Base-by-base conservation (phyloP, 2,888 invertebrate species). In the Netelia fuscicornis region DNA sequence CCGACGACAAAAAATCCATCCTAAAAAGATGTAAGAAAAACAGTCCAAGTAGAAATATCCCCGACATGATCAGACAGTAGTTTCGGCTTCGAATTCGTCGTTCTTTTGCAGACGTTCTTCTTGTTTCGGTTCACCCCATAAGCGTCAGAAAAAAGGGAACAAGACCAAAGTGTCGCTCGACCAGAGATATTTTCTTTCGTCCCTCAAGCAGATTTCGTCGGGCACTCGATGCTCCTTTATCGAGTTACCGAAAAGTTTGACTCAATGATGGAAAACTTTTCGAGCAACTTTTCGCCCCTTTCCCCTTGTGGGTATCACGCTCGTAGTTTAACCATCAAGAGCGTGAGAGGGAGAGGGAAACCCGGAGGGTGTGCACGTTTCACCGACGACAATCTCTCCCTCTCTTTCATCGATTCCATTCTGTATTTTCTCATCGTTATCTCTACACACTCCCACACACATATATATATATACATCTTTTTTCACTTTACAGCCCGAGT, bases 1-100 rank as follows among this genome's bases (percentile, higher is more conserved):
- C 10, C 0, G 9, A 58, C 20, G 20, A 58, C 10, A 37, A 20
- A 58, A 48, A 23, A 10, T 23, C 20, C 20, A 1, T 58, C 58
- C 9, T 58, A 20, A 58, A 20, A 58, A 20, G 10, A 58, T 17
- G 23, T 20, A 5, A 20, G 17, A 58, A 20, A 58, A 58, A 5
- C 10, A 6, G 20, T 8, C 20, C 8, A 58, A 90, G 90, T 78
- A 89, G 89, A 84, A 92, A 92, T 81, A 92, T 91, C 85, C 89
- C 89, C 65, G 91, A 91, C 67, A 81, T 88, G 83, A 87, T 90
- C 70, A 67, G 70, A n/a, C 79, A n/a, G 13, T 42, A 58, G 23
- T 71, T 5, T 20, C 58, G 42, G 58, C 20, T 17, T 58, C 60
- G 60, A 62, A 56, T 17, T 48, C 44, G 72, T 5, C 60, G 8